phyloP scores from a whole-genome alignment of 1,140 invertebrate genomes.

The Eurosta solidaginis region DNA sequence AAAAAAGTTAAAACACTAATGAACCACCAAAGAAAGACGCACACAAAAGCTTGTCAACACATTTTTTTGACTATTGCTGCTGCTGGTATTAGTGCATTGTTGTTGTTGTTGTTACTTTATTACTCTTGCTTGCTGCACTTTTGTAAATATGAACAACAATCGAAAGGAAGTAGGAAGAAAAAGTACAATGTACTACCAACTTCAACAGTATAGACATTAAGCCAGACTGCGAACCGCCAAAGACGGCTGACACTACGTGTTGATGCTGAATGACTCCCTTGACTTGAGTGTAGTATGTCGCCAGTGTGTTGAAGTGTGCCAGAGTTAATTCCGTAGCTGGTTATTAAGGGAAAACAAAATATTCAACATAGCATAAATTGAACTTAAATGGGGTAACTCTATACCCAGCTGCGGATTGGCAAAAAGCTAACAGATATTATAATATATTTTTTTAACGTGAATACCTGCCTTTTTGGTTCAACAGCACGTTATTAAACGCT shows the following conservation, averaged over 20 bases:
- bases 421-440: too few relatives aligned
- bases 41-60: constrained; percentile 10
- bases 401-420: too few relatives aligned
- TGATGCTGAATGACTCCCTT: neutral
- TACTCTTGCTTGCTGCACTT: neutral
- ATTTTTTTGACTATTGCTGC: neutral
- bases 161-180: neutral
- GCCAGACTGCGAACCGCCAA: neutral
- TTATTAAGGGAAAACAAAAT: too few relatives aligned
- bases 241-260: neutral
- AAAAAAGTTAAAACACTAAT: neutral
- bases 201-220: too few relatives aligned
- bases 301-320: neutral
- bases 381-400: too few relatives aligned
- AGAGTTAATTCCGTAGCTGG: neutral
- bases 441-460: too few relatives aligned
- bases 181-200: neutral
- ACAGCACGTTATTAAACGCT: too few relatives aligned
- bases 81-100: neutral
- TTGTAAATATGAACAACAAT: neutral
- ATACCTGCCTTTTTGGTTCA: too few relatives aligned
- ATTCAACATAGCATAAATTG: too few relatives aligned
- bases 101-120: neutral
- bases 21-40: constrained; percentile 6
- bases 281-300: neutral